These are phyloP conservation scores for Drosophila tani DNA, from an alignment of 1,140 invertebrate genomes.

Conservation along the genomic window DNA sequence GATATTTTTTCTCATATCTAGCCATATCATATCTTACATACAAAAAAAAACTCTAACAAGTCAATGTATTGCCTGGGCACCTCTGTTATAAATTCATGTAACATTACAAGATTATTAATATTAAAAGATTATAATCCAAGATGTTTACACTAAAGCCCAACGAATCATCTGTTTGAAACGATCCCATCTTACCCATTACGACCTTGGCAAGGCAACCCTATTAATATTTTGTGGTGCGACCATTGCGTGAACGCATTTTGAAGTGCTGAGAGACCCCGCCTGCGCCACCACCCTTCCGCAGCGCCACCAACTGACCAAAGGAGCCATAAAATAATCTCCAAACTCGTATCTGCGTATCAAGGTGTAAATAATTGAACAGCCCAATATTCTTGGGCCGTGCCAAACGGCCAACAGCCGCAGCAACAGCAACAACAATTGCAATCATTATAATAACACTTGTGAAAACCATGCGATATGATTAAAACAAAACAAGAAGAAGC, in stretches of 20 bases:
- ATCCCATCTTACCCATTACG: constrained; percentile 11
- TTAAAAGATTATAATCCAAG: neutral
- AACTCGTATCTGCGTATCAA: constrained; percentile 53
- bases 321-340: constrained; percentile 42
- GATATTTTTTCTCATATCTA: too few relatives aligned
- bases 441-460: constrained; percentile 65
- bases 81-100: neutral
- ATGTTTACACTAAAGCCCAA: neutral
- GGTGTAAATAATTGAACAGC: constrained; percentile 63
- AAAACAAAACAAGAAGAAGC: constrained; percentile 37
- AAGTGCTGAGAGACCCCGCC: constrained; percentile 19
- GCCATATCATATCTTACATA: too few relatives aligned
- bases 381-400: constrained; percentile 33
- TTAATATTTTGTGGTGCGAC: constrained; percentile 12
- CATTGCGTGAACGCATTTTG: constrained; percentile 40
- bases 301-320: constrained; percentile 22
- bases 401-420: neutral
- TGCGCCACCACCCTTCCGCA: neutral
- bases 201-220: constrained; percentile 34
- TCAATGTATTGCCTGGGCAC: too few relatives aligned
- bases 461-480: constrained; percentile 57
- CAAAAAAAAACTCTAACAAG: too few relatives aligned
- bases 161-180: neutral
- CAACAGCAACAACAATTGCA: constrained; percentile 31
- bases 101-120: neutral